Base-by-base conservation (phyloP, 2,113 vertebrate genomes). In the Bubo blakistoni region DNA sequence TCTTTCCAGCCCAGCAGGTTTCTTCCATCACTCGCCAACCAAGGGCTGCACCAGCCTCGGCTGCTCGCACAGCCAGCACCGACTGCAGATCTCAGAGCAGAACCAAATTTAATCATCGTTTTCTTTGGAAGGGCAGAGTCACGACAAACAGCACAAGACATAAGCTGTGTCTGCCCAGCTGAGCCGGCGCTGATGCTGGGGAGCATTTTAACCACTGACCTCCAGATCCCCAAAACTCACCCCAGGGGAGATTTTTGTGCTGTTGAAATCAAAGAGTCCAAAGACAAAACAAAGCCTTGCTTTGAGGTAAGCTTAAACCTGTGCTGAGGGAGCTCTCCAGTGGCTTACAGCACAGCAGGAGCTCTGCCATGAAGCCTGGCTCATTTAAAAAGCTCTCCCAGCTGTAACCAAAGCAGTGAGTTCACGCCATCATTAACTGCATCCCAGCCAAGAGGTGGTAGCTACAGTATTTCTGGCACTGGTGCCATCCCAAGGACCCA, bases 21-120 rank as follows among this genome's bases (percentile, higher is more conserved):
- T n/a, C 81, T 25, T 19, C 52, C 34, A 22, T 7, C 6, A 3
- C 76, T 47, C 5, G 0, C 13, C 0, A 4, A 36, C 10, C 13
- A 0, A 55, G 29, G 16, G 21, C 38, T 4, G 4, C 4, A 2
- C n/a, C 3, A 5, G 36, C 32, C 58, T 34, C 22, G 4, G 61
- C 6, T 16, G 54, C 58, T 44, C 9, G 6, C 30, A 20, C 24
- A 26, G 67, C 54, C 65, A 42, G 30, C 17, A 6, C 59, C 3
- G 6, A 27, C 51, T 12, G n/a, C 58, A 25, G 26, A 27, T 27
- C 14, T 6, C 57, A 7, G 49, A 32, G 19, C 9, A 0, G 58
- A 71, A 69, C 47, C 54, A 22, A 16, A 72, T 44, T 17, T 15
- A 17, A 55, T 77, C 77, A n/a, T 9, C 2, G 1, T 51, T 85